These are phyloP conservation scores for Phallusia fumigata DNA, from an alignment of 23 tunicate species.

Conservation along the genomic window DNA sequence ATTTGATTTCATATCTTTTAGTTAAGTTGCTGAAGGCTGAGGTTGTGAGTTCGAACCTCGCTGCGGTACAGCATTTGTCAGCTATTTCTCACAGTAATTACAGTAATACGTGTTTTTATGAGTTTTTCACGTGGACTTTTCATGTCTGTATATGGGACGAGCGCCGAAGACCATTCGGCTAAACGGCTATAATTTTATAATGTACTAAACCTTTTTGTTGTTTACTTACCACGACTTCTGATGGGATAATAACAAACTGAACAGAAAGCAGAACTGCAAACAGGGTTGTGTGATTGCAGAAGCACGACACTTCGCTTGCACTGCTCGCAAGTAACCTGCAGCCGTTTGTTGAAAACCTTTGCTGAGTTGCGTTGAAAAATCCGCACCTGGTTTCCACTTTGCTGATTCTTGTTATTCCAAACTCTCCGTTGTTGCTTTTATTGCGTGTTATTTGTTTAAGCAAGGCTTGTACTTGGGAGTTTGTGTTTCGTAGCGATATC, in stretches of 20 bases:
- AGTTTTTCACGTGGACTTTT: too few relatives aligned
- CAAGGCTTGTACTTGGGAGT: neutral
- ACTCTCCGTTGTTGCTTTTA: neutral
- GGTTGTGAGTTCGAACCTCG: too few relatives aligned
- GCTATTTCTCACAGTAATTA: too few relatives aligned
- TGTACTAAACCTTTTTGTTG: too few relatives aligned
- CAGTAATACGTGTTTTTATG: too few relatives aligned
- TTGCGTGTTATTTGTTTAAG: neutral
- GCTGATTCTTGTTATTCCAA: neutral
- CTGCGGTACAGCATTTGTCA: too few relatives aligned
- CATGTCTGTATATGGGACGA: too few relatives aligned
- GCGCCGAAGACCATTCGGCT: too few relatives aligned
- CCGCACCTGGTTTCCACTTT: neutral
- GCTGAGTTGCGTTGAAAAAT: neutral
- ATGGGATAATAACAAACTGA: constrained; percentile 6
- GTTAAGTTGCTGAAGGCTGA: too few relatives aligned
- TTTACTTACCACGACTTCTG: constrained; percentile 21
- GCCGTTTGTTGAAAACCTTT: neutral
- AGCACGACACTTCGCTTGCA: neutral
- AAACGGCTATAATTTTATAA: too few relatives aligned
- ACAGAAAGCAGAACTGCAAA: constrained; percentile 38
- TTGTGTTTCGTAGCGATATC: neutral
- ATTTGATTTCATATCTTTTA: too few relatives aligned
- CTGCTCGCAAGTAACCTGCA: neutral
- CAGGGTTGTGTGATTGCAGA: constrained; percentile 41